Base-by-base conservation (phyloP, 2,113 vertebrate species). In the Gopherus flavomarginatus region DNA sequence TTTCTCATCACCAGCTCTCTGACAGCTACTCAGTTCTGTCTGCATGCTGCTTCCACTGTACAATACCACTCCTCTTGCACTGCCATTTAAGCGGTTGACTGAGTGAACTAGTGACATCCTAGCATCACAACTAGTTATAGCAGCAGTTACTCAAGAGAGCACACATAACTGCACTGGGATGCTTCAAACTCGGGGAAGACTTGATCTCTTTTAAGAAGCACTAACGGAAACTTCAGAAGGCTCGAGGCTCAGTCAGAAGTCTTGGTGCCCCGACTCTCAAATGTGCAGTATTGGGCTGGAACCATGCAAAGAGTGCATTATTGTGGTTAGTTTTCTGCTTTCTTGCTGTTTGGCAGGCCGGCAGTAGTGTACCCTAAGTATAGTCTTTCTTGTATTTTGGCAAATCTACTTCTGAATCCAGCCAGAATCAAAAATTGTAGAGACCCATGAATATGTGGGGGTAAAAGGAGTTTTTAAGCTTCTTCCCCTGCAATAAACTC, bases 281-380 rank as follows among this genome's bases (percentile, higher is more conserved):
- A 50, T 82, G 2, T 87, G 27, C 29, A 83, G 6, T 75, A 42
- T 8, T 17, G 0, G 29, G 22, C 44, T 87, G 29, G 87, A 93
- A 62, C 80, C 27, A 35, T 42, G 81, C n/a, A 59, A 77, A 89
- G 81, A n/a, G 0, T 0, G 0, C 27, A 42, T 42, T 5, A 11
- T 86, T 88, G 80, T 35, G 47, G 72, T 50, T 19, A 17, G 5
- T 35, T 85, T 65, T 65, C 0, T 62, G 10, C 56, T 57, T 1
- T 83, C 31, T 81, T 72, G 81, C 13, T 44, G 44, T 9, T 49
- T 53, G 81, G 90, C 53, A 92, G 31, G 47, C 8, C 35, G 50
- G 19, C 59, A 59, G 1, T 52, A 82, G 26, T 62, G 27, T 27
- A 22, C 12, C 47, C 19, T 47, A 31, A 1, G 0, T 31, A 31